phyloP scores from a whole-genome alignment of 2,888 invertebrate genomes.

The Pristionchus exspectatus region DNA sequence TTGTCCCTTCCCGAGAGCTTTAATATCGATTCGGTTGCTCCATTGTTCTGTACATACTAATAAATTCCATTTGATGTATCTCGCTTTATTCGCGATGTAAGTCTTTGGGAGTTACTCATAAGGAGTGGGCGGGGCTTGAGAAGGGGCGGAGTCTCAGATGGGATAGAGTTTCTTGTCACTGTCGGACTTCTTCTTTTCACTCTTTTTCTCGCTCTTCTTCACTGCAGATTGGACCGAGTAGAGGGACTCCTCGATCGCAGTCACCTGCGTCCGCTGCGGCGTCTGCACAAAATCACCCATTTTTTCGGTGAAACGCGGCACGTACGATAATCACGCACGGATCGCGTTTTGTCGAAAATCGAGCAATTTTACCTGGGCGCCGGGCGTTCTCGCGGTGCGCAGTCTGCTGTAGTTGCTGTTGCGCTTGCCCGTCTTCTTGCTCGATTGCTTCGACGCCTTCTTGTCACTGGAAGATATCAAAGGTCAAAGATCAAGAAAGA shows the following conservation, averaged over 20 bases:
- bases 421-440: background rate
- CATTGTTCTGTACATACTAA: constrained; percentile 29
- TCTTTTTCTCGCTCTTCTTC: constrained; percentile 34
- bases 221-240: background rate
- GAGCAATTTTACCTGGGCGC: background rate
- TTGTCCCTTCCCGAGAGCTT: constrained; percentile 17
- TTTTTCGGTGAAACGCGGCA: background rate
- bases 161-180: constrained; percentile 40
- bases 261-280: constrained; percentile 23
- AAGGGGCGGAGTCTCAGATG: constrained; percentile 20
- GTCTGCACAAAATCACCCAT: constrained; percentile 18
- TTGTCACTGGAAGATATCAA: background rate
- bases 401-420: constrained; percentile 44
- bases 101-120: constrained; percentile 2
- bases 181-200: background rate
- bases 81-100: constrained; percentile 33
- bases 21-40: constrained; percentile 4
- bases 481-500: constrained; percentile 12
- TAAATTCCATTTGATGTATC: background rate
- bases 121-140: background rate
- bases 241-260: constrained; percentile 36
- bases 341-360: too few relatives aligned
- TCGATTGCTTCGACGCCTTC: background rate
- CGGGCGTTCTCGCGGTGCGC: constrained; percentile 43
- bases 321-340: background rate